phyloP scores from a whole-genome alignment of 2,113 vertebrate genomes.

The Tinamus guttatus region DNA sequence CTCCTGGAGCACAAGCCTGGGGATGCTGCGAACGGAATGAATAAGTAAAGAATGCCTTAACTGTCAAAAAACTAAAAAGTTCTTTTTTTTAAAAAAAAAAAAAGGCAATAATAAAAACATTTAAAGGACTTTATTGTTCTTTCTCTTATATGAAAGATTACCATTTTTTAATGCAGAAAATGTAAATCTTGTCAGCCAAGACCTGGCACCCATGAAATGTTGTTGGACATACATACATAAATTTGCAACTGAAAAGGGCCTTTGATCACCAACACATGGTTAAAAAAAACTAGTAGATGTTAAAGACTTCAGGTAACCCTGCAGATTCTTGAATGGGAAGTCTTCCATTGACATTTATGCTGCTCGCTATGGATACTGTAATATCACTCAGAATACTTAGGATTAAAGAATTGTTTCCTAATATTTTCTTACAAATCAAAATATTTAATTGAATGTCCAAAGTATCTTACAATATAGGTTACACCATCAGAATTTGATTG shows the following conservation, averaged over 20 bases:
- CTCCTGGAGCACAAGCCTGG: constrained; percentile 71
- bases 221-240: not conserved
- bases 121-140: not conserved
- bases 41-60: constrained; percentile 21
- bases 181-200: not conserved
- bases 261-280: not conserved
- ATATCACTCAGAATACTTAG: not conserved
- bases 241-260: not conserved
- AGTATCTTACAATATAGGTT: not conserved
- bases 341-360: not conserved
- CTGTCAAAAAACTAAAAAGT: constrained; percentile 5
- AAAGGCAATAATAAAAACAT: not conserved
- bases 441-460: not conserved
- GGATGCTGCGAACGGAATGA: constrained; percentile 73
- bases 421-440: not conserved
- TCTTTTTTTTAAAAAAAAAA: not conserved
- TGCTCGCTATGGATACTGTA: not conserved
- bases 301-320: not conserved
- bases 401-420: not conserved
- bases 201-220: not conserved
- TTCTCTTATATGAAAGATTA: not conserved
- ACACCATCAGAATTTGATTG: not conserved
- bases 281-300: not conserved
- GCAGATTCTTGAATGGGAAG: not conserved
- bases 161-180: not conserved